phyloP scores from a whole-genome alignment of 2,888 invertebrate genomes.

The Dicranocentrus wangi region DNA sequence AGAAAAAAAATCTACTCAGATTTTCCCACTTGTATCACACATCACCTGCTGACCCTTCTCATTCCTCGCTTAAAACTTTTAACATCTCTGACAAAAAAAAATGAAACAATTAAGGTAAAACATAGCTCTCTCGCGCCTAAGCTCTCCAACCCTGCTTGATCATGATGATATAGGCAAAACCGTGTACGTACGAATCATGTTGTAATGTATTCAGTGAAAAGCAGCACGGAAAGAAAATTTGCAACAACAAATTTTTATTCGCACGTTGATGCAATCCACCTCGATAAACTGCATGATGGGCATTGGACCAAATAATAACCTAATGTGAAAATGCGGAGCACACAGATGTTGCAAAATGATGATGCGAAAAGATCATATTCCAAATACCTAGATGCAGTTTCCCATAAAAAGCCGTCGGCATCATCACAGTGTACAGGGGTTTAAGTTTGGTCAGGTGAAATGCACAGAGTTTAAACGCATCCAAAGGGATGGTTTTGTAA shows the following conservation, averaged over 20 bases:
- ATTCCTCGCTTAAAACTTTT: conserved; percentile 18
- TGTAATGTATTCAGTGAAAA: too few species aligned
- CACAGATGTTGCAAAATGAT: not conserved
- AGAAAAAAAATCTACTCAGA: conserved; percentile 40
- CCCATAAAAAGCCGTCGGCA: not conserved
- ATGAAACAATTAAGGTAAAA: not conserved
- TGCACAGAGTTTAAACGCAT: too few species aligned
- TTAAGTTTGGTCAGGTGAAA: not conserved
- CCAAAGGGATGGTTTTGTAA: too few species aligned
- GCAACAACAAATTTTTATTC: conserved; percentile 1
- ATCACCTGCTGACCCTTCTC: conserved; percentile 45
- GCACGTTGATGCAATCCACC: not conserved
- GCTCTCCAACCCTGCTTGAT: too few species aligned
- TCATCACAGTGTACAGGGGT: not conserved
- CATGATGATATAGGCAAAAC: too few species aligned
- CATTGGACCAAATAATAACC: conserved; percentile 54
- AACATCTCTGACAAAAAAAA: not conserved
- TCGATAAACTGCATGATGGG: conserved; percentile 28
- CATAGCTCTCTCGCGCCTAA: not conserved
- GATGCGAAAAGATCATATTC: not conserved
- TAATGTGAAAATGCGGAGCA: conserved; percentile 6
- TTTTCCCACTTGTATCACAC: conserved; percentile 40
- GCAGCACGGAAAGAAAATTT: not conserved
- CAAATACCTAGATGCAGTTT: conserved; percentile 16
- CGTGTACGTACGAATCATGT: too few species aligned